Evolutionary conservation across 2,113 vertebrate genomes (phyloP).

Genomic region (human (Homo sapiens)): DNA sequence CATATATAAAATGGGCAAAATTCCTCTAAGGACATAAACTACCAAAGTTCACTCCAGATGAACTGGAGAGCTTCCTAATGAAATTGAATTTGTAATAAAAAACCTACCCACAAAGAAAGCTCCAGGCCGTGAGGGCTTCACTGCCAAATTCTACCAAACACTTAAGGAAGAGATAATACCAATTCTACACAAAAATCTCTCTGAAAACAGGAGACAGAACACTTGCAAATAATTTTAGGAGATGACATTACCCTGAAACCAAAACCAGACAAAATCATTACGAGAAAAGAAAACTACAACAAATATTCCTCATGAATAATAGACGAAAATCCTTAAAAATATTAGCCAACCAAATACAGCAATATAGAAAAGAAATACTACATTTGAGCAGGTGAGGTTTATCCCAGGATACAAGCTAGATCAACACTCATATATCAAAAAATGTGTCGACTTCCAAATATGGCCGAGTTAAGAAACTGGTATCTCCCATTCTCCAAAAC

Average conservation of each 20-base stretch:
- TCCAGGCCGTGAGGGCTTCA: not conserved
- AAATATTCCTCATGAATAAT: not conserved
- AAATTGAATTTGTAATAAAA: not conserved
- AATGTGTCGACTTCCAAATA: not conserved
- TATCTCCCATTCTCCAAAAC: not conserved
- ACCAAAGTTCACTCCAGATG: not conserved
- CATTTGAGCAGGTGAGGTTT: not conserved
- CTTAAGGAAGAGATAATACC: not conserved
- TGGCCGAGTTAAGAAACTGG: not conserved
- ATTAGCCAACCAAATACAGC: not conserved
- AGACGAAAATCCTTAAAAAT: not conserved
- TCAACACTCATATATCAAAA: not conserved
- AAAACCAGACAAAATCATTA: not conserved
- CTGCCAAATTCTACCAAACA: not conserved
- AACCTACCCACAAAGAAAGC: not conserved
- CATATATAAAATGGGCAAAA: not conserved
- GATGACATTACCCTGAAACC: not conserved
- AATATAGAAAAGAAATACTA: not conserved
- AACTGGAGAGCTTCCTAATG: too few species aligned
- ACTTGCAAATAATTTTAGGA: not conserved
- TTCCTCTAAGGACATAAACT: too few species aligned
- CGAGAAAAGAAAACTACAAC: not conserved
- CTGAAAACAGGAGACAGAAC: not conserved
- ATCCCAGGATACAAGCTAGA: not conserved
- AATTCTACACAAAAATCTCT: not conserved